These are phyloP conservation scores for Dryomyza anilis DNA, from an alignment of 2,888 invertebrate genomes.

Conservation along the genomic window DNA sequence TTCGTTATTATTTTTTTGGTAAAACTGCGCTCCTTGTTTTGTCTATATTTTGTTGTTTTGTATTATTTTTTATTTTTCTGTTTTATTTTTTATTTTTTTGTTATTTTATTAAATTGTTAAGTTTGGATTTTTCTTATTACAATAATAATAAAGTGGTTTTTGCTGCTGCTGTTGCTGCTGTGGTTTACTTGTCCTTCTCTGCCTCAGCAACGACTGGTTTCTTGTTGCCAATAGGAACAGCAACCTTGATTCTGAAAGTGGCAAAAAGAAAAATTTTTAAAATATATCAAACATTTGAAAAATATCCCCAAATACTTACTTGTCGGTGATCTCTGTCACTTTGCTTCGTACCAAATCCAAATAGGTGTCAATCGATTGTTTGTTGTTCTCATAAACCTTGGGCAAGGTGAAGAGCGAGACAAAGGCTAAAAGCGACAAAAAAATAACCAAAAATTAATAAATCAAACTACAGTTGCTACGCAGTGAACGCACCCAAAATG, in stretches of 20 bases:
- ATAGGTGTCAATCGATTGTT: constrained; percentile 90
- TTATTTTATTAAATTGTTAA: constrained; percentile 15
- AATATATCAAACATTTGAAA: constrained; percentile 26
- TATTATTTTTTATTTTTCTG: constrained; percentile 28
- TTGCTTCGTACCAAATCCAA: constrained; percentile 85
- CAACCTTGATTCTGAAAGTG: constrained; percentile 78
- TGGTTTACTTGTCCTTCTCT: constrained; percentile 79
- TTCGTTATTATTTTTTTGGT: constrained; percentile 22
- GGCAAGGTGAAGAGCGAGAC: constrained; percentile 93
- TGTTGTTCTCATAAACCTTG: constrained; percentile 94
- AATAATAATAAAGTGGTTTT: constrained; percentile 43
- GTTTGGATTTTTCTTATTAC: constrained; percentile 40
- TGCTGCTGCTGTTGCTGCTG: constrained; percentile 39
- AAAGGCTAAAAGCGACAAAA: constrained; percentile 70
- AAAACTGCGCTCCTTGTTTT: constrained; percentile 24
- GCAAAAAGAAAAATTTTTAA: constrained; percentile 29
- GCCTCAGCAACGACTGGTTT: constrained; percentile 71
- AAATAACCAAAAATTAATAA: constrained; percentile 30
- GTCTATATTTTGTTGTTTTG: constrained; percentile 26
- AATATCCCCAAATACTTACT: constrained; percentile 66
- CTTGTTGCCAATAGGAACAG: constrained; percentile 87
- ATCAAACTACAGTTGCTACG: constrained; percentile 8
- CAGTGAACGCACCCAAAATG: constrained; percentile 75
- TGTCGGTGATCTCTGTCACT: constrained; percentile 85
- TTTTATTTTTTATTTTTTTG: constrained; percentile 6